These are phyloP conservation scores for Halocaridina rubra DNA, from an alignment of 2,888 invertebrate species.

Conservation along the genomic window DNA sequence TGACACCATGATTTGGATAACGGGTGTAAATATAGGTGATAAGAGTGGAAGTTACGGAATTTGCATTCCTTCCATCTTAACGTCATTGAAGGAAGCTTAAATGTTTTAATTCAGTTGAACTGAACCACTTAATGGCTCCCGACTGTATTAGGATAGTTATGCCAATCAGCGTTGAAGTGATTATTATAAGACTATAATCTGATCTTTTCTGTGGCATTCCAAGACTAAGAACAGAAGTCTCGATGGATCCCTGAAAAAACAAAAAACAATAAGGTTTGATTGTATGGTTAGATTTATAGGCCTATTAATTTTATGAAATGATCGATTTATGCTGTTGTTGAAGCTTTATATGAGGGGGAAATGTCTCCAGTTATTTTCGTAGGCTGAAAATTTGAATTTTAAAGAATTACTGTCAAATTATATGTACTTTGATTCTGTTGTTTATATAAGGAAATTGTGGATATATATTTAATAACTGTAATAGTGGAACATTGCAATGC, in stretches of 20 bases:
- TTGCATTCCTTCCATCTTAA: too few species aligned
- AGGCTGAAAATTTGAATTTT: neutral
- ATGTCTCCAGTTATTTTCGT: slow-evolving; percentile 19
- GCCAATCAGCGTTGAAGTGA: too few species aligned
- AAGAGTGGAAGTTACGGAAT: too few species aligned
- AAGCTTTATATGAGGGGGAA: slow-evolving; percentile 39
- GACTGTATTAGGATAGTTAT: too few species aligned
- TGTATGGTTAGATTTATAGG: slow-evolving; percentile 12
- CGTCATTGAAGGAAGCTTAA: too few species aligned
- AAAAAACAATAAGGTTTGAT: slow-evolving; percentile 12
- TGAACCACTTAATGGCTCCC: too few species aligned
- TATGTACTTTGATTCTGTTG: slow-evolving; percentile 9
- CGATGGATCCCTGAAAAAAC: neutral
- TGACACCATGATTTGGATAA: too few species aligned
- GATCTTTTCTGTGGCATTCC: neutral
- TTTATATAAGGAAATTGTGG: neutral
- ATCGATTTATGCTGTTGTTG: slow-evolving; percentile 25
- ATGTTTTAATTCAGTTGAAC: too few species aligned
- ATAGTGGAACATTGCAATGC: slow-evolving; percentile 5
- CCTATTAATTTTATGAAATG: neutral
- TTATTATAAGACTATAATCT: neutral
- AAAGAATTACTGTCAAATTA: slow-evolving; percentile 7
- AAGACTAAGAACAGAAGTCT: neutral
- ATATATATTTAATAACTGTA: neutral
- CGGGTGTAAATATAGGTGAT: too few species aligned